A percentile compares a stretch with the other conserved stretches of the same genome.
These are phyloP conservation scores for Camponotus vicinus DNA, from an alignment of 1,140 invertebrate genomes.

Conservation along the genomic window DNA sequence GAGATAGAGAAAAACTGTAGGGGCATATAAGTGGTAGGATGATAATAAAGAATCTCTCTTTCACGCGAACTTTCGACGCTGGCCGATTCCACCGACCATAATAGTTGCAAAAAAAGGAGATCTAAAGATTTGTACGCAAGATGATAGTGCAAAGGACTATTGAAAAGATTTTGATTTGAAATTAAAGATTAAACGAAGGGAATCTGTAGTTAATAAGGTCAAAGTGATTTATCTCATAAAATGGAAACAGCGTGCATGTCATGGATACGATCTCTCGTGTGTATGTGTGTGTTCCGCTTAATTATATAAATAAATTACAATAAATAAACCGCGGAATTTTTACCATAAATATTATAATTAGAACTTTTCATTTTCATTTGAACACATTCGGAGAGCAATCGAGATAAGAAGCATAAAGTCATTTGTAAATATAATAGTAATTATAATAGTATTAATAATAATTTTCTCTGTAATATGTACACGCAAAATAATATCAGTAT, in stretches of 20 bases:
- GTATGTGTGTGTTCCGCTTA: neutral
- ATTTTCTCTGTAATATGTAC: too few species aligned
- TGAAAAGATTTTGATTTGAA: neutral
- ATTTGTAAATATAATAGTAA: too few species aligned
- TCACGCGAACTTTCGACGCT: neutral
- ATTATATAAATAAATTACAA: too few species aligned
- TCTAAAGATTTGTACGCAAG: neutral
- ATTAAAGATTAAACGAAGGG: slow-evolving; percentile 2
- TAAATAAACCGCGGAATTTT: neutral
- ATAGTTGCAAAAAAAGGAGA: neutral
- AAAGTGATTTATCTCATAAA: neutral
- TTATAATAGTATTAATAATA: too few species aligned
- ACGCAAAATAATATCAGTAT: too few species aligned
- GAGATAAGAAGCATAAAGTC: too few species aligned
- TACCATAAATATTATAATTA: neutral
- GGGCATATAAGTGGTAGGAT: neutral
- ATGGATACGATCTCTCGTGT: neutral
- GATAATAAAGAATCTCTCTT: neutral
- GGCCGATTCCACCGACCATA: neutral
- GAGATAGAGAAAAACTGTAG: too few species aligned
- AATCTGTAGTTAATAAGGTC: neutral
- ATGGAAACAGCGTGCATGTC: neutral
- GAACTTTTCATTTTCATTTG: slow-evolving; percentile 2
- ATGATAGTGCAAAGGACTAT: neutral
- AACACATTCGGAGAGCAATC: neutral